Evolutionary conservation across 2,888 invertebrate genomes (phyloP).

Genomic region (Myopa tessellatipennis): DNA sequence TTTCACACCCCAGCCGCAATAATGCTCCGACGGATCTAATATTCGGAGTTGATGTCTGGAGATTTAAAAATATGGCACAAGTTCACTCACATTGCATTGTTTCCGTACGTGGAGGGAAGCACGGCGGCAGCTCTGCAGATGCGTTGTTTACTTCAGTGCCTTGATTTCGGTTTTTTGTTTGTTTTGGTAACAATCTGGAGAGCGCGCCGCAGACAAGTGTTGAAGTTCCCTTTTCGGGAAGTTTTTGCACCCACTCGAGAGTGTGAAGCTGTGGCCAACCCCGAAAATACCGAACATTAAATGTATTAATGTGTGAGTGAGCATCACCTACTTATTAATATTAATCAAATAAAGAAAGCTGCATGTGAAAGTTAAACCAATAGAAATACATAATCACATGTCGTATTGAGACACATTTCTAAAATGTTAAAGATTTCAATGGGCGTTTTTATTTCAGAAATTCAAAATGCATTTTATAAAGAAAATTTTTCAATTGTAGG

Average conservation of each 20-base stretch:
- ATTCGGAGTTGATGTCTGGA: not conserved
- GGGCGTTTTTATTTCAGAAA: not conserved
- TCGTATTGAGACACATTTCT: no score
- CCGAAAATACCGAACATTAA: no score
- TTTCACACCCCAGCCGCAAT: slow-evolving; percentile 10
- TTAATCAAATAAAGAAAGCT: no score
- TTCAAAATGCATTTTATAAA: not conserved
- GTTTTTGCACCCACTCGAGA: not conserved
- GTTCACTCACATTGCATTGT: not conserved
- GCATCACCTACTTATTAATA: no score
- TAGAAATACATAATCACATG: no score
- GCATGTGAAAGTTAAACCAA: no score
- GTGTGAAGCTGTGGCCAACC: not conserved
- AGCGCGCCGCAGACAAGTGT: slow-evolving; percentile 5
- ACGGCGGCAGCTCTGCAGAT: not conserved
- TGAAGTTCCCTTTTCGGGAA: slow-evolving; percentile 21
- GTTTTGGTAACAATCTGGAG: slow-evolving; percentile 54
- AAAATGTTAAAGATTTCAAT: no score
- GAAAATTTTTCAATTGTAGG: not conserved
- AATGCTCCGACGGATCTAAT: not conserved
- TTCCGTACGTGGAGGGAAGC: not conserved
- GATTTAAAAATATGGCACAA: slow-evolving; percentile 44
- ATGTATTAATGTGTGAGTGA: no score
- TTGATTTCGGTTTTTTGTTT: slow-evolving; percentile 47
- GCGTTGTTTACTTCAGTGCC: slow-evolving; percentile 54